phyloP scores from a whole-genome alignment of 2,797 vertebrate species.

The Molossus molossus region DNA sequence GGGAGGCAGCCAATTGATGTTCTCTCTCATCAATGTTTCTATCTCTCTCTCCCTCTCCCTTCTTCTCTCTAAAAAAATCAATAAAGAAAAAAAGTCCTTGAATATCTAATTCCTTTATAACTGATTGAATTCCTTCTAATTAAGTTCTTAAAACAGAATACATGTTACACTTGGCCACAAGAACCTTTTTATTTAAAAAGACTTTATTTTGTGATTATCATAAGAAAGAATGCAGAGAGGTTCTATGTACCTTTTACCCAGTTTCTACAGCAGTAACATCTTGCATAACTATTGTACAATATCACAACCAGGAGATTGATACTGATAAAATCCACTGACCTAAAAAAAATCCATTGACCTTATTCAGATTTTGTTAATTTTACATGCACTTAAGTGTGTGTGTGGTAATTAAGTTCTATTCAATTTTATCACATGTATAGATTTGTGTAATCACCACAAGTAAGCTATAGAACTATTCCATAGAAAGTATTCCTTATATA shows the following conservation, averaged over 20 bases:
- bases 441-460: neutral
- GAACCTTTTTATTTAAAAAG: neutral
- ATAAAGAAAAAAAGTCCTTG: neutral
- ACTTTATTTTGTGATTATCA: conserved; percentile 9
- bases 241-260: neutral
- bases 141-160: neutral
- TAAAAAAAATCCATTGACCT: neutral
- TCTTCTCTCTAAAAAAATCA: too few relatives aligned
- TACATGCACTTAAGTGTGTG: neutral
- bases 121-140: neutral
- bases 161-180: neutral
- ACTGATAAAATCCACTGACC: neutral
- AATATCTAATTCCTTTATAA: conserved; percentile 8
- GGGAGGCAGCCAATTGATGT: too few relatives aligned
- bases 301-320: neutral
- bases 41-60: too few relatives aligned
- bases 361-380: conserved; percentile 34
- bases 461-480: neutral
- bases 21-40: too few relatives aligned
- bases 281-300: neutral
- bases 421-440: neutral
- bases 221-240: conserved; percentile 8
- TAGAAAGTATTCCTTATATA: neutral
- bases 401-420: neutral
- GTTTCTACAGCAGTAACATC: neutral